Conservation (phyloP, 2,888 invertebrate species). For the Drosophila mettleri region DNA sequence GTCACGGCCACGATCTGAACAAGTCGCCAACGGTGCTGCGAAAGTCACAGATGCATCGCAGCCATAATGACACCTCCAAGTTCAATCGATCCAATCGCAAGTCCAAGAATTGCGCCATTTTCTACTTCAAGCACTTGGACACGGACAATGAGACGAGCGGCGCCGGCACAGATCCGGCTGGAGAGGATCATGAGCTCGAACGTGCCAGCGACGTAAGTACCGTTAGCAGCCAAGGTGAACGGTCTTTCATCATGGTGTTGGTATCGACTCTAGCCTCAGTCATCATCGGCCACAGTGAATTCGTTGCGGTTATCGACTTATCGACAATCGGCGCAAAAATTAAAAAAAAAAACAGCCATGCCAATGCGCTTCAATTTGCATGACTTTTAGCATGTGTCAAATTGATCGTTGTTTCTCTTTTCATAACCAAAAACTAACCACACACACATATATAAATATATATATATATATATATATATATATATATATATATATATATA, state of each 20-base stretch:
- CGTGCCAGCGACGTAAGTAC: conserved; percentile 82
- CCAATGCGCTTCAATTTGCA: conserved; percentile 43
- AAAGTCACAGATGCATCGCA: conserved; percentile 83
- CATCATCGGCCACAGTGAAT: conserved; percentile 15
- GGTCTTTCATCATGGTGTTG: conserved; percentile 8
- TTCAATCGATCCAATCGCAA: conserved; percentile 90
- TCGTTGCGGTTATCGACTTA: conserved; percentile 46
- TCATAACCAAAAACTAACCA: conserved; percentile 13
- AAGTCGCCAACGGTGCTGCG: conserved; percentile 81
- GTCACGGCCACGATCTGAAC: conserved; percentile 58
- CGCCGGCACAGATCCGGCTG: conserved; percentile 69
- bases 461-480: background rate
- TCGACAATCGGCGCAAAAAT: conserved; percentile 31
- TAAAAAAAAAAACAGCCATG: conserved; percentile 11
- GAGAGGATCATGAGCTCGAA: conserved; percentile 50
- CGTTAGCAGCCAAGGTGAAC: conserved; percentile 42
- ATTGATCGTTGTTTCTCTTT: background rate
- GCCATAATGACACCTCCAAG: conserved; percentile 87
- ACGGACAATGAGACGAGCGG: conserved; percentile 91
- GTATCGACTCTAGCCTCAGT: background rate
- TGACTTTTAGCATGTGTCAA: conserved; percentile 38
- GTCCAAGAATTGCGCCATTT: conserved; percentile 93
- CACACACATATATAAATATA: conserved; percentile 8
- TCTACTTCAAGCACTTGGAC: conserved; percentile 94
- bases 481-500: conserved; percentile 5